These are phyloP conservation scores for Itoplectis maculator DNA, from an alignment of 2,888 invertebrate species.

Conservation along the genomic window DNA sequence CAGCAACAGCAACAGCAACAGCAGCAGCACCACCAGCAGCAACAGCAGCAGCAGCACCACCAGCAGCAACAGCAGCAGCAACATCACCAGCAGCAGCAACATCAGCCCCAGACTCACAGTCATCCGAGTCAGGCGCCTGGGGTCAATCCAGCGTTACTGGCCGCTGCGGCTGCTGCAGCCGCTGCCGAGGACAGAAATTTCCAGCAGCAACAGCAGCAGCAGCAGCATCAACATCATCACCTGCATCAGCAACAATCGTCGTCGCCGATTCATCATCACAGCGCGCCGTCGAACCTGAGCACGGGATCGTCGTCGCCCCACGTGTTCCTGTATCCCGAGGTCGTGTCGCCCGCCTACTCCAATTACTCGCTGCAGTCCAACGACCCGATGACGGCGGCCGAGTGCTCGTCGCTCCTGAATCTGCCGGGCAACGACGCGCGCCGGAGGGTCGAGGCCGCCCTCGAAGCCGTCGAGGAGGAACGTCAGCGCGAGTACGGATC, in stretches of 20 bases:
- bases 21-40: slow-evolving; percentile 61
- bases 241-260: slow-evolving; percentile 68
- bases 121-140: slow-evolving; percentile 63
- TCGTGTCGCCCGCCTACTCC: slow-evolving; percentile 73
- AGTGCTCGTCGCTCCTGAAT: slow-evolving; percentile 77
- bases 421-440: slow-evolving; percentile 86
- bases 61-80: slow-evolving; percentile 71
- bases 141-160: slow-evolving; percentile 78
- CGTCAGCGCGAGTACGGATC: slow-evolving; percentile 74
- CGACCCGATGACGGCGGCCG: slow-evolving; percentile 60
- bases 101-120: slow-evolving; percentile 46
- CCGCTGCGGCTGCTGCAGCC: slow-evolving; percentile 84
- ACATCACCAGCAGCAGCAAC: slow-evolving; percentile 56
- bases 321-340: slow-evolving; percentile 76
- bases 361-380: slow-evolving; percentile 66
- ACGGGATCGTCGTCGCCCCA: slow-evolving; percentile 66
- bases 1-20: slow-evolving; percentile 68
- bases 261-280: slow-evolving; percentile 74
- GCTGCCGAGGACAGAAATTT: slow-evolving; percentile 77
- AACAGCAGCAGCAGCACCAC: slow-evolving; percentile 62
- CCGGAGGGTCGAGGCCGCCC: slow-evolving; percentile 88
- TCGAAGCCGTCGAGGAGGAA: slow-evolving; percentile 86
- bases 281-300: slow-evolving; percentile 7
- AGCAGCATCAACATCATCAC: slow-evolving; percentile 66
- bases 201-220: slow-evolving; percentile 60